phyloP scores from a whole-genome alignment of 2,888 invertebrate genomes.

The Pseudococcus jackbeardsleyi region DNA sequence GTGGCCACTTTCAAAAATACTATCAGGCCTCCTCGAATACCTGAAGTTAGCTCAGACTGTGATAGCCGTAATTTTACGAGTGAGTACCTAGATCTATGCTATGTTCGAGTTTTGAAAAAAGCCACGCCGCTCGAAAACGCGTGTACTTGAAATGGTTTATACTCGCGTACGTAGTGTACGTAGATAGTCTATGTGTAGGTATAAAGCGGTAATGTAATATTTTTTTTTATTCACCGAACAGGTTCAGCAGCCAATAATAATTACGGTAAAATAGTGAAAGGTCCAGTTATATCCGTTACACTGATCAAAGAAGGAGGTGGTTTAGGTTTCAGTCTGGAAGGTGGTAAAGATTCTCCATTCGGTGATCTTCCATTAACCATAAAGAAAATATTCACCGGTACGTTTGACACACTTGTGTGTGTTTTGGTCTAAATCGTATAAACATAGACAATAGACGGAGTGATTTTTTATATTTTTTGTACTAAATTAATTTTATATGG shows the following conservation, averaged over 20 bases:
- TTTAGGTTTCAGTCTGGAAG: constrained; percentile 93
- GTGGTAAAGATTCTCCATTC: constrained; percentile 90
- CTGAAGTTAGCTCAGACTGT: constrained; percentile 65
- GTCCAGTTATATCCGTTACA: constrained; percentile 74
- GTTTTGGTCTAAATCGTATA: neutral
- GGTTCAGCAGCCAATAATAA: constrained; percentile 54
- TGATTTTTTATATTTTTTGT: neutral
- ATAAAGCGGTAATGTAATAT: constrained; percentile 48
- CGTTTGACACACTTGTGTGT: constrained; percentile 67
- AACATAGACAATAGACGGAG: neutral
- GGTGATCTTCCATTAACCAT: constrained; percentile 91
- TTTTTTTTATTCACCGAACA: constrained; percentile 54
- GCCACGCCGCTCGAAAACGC: neutral
- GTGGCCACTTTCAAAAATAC: constrained; percentile 66
- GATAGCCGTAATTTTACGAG: constrained; percentile 60
- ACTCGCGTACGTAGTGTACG: neutral
- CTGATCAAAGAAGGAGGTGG: constrained; percentile 85
- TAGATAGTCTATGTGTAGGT: neutral
- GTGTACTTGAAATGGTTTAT: neutral
- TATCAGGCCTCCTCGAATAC: constrained; percentile 66
- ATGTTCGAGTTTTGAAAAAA: constrained; percentile 19
- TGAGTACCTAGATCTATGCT: neutral
- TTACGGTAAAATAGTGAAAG: constrained; percentile 66
- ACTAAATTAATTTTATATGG: neutral
- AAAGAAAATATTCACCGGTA: constrained; percentile 95